Evolutionary conservation across 2,888 invertebrate species (phyloP).

Genomic region (Amphipyra tragopoginis): DNA sequence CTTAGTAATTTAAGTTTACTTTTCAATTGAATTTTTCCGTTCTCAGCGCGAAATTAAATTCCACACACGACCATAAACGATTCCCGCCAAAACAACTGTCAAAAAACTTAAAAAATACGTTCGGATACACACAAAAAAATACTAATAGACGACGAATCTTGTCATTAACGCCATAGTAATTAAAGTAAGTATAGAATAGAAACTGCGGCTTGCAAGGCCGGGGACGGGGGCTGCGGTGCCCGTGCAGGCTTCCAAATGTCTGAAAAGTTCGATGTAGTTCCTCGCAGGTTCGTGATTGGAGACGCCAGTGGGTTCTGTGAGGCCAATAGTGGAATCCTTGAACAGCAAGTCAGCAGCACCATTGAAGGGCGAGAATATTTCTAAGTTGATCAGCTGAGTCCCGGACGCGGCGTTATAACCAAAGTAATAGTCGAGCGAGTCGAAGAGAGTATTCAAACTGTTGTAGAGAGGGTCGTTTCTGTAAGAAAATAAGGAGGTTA

Average conservation of each 20-base stretch:
- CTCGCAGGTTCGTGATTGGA: constrained; percentile 79
- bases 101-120: constrained; percentile 30
- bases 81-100: constrained; percentile 53
- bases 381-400: constrained; percentile 82
- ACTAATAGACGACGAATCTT: constrained; percentile 65
- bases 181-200: constrained; percentile 72
- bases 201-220: constrained; percentile 61
- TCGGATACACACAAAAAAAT: constrained; percentile 31
- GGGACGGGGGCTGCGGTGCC: constrained; percentile 64
- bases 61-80: constrained; percentile 4
- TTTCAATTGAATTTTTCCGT: background rate
- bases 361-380: constrained; percentile 90
- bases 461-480: constrained; percentile 77
- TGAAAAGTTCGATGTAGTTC: constrained; percentile 90
- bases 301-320: constrained; percentile 80
- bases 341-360: constrained; percentile 89
- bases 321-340: constrained; percentile 90
- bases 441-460: constrained; percentile 78
- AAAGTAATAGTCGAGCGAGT: constrained; percentile 86
- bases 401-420: constrained; percentile 80
- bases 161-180: constrained; percentile 68
- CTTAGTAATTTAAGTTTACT: background rate
- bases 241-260: constrained; percentile 79
- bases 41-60: background rate
- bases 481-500: constrained; percentile 45